Base-by-base conservation (phyloP, 2,797 vertebrate genomes). In the Lepus townsendii region DNA sequence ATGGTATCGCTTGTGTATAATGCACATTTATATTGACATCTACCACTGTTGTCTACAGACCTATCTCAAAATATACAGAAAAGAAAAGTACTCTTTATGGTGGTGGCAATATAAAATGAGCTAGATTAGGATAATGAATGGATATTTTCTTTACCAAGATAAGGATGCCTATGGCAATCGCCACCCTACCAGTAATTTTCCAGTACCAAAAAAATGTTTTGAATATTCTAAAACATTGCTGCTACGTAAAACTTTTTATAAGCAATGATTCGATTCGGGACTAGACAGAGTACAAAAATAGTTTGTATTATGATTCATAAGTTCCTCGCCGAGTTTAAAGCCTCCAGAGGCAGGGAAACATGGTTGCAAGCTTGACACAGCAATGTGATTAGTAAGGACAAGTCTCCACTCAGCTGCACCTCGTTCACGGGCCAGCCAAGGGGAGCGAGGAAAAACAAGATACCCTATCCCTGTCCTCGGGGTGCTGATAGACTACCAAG, bases 221-320 rank as follows among this genome's bases (percentile, higher is more conserved):
- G 73, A 71, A 27, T 50, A 68, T 52, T 69, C 6, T 65, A 84
- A 83, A 83, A 38, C 72, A 93, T 66, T 60, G 72, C 68, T 89
- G 68, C 66, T 19, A 75, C 63, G 0, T 24, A 77, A 77, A 54
- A 79, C 27, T 87, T 95, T 88, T 91, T 63, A 84, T 72, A 89
- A 63, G 10, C 66, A 77, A 92, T 85, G 35, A 66, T 62, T 91
- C 73, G 35, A 66, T 62, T 91, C 73, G 52, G 65, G 54, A 32
- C 79, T 86, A 90, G 66, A 60, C 30, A 75, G 22, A 50, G 19
- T 52, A 65, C 75, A 84, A 62, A 93, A 88, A 90, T 50, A 77
- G 52, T 72, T 30, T 35, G 50, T 14, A 50, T 54, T 68, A 75
- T 71, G 65, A 92, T 90, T 94, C 69, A n/a, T n/a, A 63, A 65